Evolutionary conservation across 2,797 vertebrate species (phyloP).

Genomic region (Todus mexicanus): DNA sequence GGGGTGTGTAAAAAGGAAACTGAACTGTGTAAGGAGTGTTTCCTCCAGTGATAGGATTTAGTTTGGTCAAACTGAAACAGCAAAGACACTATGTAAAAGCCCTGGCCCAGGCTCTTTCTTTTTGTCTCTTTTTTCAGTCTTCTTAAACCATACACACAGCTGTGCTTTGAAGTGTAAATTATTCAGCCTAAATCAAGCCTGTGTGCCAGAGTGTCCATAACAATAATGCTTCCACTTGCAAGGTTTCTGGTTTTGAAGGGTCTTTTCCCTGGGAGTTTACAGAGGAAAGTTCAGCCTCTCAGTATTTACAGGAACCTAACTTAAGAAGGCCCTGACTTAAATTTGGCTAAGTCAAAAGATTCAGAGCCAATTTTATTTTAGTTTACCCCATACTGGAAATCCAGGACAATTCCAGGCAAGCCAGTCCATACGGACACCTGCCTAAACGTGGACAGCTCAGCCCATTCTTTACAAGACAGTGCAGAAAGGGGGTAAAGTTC

Average conservation of each 20-base stretch:
- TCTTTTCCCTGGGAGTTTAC: neutral
- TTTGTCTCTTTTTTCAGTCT: neutral
- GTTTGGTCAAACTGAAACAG: constrained; percentile 8
- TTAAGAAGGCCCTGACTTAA: neutral
- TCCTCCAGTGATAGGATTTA: neutral
- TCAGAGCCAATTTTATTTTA: neutral
- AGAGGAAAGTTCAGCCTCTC: neutral
- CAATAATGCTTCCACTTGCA: neutral
- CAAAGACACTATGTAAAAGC: neutral
- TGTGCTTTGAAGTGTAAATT: constrained; percentile 38
- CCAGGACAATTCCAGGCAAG: neutral
- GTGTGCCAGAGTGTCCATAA: neutral
- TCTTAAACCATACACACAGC: neutral
- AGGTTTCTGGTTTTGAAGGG: neutral
- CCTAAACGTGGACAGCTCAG: neutral
- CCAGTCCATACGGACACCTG: neutral
- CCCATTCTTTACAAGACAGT: neutral
- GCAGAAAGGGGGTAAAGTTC: neutral
- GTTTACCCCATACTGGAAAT: neutral
- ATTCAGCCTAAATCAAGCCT: neutral
- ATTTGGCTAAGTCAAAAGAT: neutral
- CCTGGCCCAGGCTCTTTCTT: neutral
- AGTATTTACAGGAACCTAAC: neutral
- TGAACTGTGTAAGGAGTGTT: neutral
- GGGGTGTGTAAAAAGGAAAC: constrained; percentile 18